These are phyloP conservation scores for Hydrochoerus hydrochaeris DNA, from an alignment of 2,113 vertebrate species.

Conservation along the genomic window DNA sequence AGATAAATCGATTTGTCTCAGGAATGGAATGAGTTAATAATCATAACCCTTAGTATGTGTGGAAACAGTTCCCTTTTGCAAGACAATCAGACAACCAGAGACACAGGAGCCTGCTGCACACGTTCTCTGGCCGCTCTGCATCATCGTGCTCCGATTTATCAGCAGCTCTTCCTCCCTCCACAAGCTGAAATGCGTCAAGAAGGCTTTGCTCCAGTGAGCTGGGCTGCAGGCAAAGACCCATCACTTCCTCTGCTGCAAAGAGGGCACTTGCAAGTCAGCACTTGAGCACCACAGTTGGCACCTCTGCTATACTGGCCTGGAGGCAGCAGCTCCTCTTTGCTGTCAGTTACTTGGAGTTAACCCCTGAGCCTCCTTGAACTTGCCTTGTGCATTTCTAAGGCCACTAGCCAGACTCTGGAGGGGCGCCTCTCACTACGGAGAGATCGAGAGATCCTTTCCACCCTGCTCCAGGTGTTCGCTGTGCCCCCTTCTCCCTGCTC, in stretches of 20 bases:
- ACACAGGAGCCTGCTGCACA: background rate
- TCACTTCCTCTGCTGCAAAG: background rate
- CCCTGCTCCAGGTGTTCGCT: background rate
- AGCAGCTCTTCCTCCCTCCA: background rate
- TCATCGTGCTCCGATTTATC: background rate
- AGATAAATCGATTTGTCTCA: background rate
- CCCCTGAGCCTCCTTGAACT: background rate
- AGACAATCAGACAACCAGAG: background rate
- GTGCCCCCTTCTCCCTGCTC: background rate
- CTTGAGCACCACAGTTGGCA: background rate
- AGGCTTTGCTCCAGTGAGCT: background rate
- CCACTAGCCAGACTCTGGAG: background rate
- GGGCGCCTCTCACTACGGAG: background rate
- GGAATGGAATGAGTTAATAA: background rate
- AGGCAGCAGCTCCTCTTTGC: background rate
- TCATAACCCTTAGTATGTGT: background rate
- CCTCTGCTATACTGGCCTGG: background rate
- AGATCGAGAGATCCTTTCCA: background rate
- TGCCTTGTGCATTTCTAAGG: background rate
- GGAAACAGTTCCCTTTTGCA: background rate
- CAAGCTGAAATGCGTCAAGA: background rate
- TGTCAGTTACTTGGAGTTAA: background rate
- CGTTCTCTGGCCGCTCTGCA: background rate
- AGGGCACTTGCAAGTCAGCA: background rate
- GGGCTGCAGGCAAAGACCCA: background rate